Evolutionary conservation across 2,888 invertebrate species (phyloP), one percentile per base, ranked within the genome.

Genomic region (Ecdyonurus torrentis): DNA sequence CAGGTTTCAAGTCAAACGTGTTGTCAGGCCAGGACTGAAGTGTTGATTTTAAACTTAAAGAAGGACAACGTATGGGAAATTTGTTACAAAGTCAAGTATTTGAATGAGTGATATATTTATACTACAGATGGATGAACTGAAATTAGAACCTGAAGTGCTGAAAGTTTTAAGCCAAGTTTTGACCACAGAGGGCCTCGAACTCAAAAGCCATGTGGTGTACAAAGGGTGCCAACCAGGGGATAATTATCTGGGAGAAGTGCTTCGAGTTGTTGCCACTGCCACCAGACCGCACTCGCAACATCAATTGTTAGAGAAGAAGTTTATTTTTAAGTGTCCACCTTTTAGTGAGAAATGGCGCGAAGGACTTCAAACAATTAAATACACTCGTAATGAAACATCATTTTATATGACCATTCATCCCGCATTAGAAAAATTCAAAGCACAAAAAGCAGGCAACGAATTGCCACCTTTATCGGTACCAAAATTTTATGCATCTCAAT

Each of bases 301-400:
- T 1, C 15, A 37, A 18, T n/a, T n/a, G n/a, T n/a, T n/a, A n/a
- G 19, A 55, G n/a, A 2, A 53, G 20, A 52, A 23, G 15, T 19
- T 64, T 19, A 50, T 64, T 18, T 58, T 64, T 5, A 64, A 64
- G 37, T 58, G 60, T 19, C n/a, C 37, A 23, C 64, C 64, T 1
- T 25, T 53, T 2, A 22, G n/a, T 15, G 23, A 64, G 37, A 53
- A 15, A 5, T 23, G 58, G 25, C 60, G 64, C 15, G 63, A 22
- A 18, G 18, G 25, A 19, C 24, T 63, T 19, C 15, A 25, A 23
- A 18, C 60, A 22, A 7, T 15, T 3, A 18, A 15, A 10, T 59
- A 50, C 24, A 60, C 62, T 55, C 18, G 25, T 2, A 64, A 63
- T 25, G 64, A 64, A 58, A 37, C 23, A 24, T n/a, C 23, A 20